Conservation (phyloP, 1,140 invertebrate genomes). For the Brachionus rubens region DNA sequence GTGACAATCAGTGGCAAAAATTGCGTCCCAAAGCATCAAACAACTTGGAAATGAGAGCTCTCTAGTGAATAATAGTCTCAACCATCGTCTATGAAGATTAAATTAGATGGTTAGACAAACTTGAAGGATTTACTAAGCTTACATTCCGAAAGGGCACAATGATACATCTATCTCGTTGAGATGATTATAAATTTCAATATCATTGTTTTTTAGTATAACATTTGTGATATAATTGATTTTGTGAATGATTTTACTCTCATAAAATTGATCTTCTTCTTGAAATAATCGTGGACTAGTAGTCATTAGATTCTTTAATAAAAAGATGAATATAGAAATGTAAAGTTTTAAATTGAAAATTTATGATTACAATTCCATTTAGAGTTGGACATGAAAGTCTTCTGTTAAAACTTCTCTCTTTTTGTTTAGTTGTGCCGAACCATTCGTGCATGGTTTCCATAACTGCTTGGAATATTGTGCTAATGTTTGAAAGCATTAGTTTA, state of each 20-base stretch:
- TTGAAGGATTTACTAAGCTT: background rate
- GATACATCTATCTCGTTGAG: conserved; percentile 31
- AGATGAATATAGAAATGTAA: too few relatives aligned
- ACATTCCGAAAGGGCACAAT: conserved; percentile 44
- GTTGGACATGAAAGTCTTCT: conserved; percentile 21
- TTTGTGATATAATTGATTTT: conserved; percentile 43
- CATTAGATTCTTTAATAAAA: conserved; percentile 14
- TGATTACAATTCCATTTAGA: conserved; percentile 25
- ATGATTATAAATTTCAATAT: conserved; percentile 45
- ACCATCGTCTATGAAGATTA: conserved; percentile 5
- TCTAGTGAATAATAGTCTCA: conserved; percentile 34
- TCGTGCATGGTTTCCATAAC: conserved; percentile 40
- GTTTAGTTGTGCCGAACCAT: conserved; percentile 28
- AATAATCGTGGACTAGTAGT: conserved; percentile 27
- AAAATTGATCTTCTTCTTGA: conserved; percentile 18
- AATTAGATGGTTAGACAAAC: background rate
- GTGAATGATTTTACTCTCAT: conserved; percentile 42
- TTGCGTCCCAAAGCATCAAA: conserved; percentile 39
- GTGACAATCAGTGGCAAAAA: conserved; percentile 36
- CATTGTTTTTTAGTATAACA: conserved; percentile 35
- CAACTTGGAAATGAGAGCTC: conserved; percentile 30
- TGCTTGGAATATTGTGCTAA: conserved; percentile 31
- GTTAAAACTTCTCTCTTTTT: conserved; percentile 17
- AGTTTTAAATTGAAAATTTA: too few relatives aligned
- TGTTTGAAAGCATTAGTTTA: too few relatives aligned